Base-by-base conservation (phyloP, 1,140 invertebrate species). In the Anoplolepis gracilipes region DNA sequence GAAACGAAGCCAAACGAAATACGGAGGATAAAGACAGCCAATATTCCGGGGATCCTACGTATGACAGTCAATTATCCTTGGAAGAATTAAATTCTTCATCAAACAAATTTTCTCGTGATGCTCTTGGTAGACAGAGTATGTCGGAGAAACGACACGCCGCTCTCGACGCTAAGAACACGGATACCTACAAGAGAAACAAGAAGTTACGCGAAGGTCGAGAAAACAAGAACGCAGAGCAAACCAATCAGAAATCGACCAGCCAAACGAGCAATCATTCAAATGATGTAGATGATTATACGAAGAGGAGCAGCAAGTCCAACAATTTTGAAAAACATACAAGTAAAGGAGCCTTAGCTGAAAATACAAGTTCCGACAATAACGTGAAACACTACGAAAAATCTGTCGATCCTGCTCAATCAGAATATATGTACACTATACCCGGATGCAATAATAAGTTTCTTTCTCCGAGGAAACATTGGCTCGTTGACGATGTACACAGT, bases 81-180 rank as follows among this genome's bases (percentile, higher is more conserved):
- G 97, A 97, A 88, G 97, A 97, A 82, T 96, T 96, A 25, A 95
- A 94, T 69, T 95, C 95, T 0, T 95, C 95, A 0, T 94, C 96
- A 46, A 96, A 96, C 90, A 96, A 96, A 67, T 98, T 98, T 92
- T 96, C 97, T 30, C 95, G 99, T 53, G 99, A 99, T 95, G 98
- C 98, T 10, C 97, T 99, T 87, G 99, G 99, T 0, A 95, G 99
- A 33, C 98, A 99, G 94, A 99, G 98, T 93, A 99, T 99, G 97
- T 99, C 98, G 0, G 99, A 99, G 94, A 99, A 99, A 93, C 95
- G 99, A 64, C 98, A 99, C 94, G 98, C 98, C 0, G 98, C 98
- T 13, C 94, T 99, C 49, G 98, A 99, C 95, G 98, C 99, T n/a
- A 98, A 98, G 93, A 97, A 96, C 91, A 99, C 98, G 1, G 98